phyloP scores from a whole-genome alignment of 2,888 invertebrate genomes.

The Anthoptus insignis region DNA sequence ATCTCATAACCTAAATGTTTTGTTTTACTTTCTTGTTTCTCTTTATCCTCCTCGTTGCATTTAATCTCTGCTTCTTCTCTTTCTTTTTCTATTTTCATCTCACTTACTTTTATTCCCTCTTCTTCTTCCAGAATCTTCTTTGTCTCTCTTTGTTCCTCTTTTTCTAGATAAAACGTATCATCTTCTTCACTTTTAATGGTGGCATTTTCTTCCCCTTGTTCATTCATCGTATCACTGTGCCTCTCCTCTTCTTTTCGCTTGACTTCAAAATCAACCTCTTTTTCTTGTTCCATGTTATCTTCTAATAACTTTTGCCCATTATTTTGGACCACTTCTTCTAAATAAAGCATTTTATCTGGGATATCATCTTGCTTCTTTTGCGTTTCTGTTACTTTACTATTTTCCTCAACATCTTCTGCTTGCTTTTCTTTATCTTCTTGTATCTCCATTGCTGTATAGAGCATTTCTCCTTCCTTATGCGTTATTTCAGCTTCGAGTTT shows the following conservation, averaged over 20 bases:
- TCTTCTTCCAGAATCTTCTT: background rate
- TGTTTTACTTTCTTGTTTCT: conserved; percentile 32
- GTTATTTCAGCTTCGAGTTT: conserved; percentile 1
- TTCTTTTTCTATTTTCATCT: conserved; percentile 10
- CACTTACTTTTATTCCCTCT: background rate
- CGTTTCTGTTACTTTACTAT: too few species aligned
- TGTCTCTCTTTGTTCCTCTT: conserved; percentile 4
- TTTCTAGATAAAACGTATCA: conserved; percentile 14
- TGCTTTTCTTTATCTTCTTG: background rate
- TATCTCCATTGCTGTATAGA: background rate
- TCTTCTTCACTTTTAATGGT: conserved; percentile 40
- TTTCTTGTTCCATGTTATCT: conserved; percentile 1
- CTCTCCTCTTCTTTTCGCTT: conserved; percentile 19
- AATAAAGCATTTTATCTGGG: too few species aligned
- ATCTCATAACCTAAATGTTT: conserved; percentile 30
- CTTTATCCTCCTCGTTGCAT: conserved; percentile 27
- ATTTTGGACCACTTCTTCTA: too few species aligned
- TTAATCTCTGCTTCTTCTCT: conserved; percentile 1
- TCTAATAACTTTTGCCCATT: background rate
- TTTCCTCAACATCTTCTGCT: too few species aligned
- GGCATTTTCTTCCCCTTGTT: conserved; percentile 25
- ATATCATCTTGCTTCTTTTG: too few species aligned
- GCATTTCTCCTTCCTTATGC: background rate
- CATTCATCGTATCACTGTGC: too few species aligned
- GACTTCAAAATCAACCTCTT: background rate